These are phyloP conservation scores for Eufriesea mexicana DNA, from an alignment of 1,140 invertebrate genomes.

Conservation along the genomic window DNA sequence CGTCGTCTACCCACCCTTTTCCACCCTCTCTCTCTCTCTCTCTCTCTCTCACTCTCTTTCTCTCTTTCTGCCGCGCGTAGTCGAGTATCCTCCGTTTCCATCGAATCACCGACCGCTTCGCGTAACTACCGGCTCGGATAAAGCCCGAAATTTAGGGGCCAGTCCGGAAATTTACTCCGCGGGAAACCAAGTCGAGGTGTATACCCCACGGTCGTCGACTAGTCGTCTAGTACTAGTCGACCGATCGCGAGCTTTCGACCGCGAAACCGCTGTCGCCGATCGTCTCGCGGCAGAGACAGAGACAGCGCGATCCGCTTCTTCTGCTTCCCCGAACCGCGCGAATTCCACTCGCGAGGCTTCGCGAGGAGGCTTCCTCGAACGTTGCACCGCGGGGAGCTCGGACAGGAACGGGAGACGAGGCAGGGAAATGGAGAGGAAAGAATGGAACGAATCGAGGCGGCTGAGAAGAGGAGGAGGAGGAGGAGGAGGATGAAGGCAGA, in stretches of 20 bases:
- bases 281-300: not conserved
- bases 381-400: conserved; percentile 3
- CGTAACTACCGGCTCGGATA: conserved; percentile 2
- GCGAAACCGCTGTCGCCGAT: conserved; percentile 31
- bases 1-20: not conserved
- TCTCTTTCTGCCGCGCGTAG: not conserved
- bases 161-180: not conserved
- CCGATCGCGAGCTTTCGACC: conserved; percentile 8
- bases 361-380: conserved; percentile 28
- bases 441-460: conserved; percentile 34
- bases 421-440: conserved; percentile 38
- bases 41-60: not conserved
- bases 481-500: too few relatives aligned
- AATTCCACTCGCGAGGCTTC: conserved; percentile 25
- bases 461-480: conserved; percentile 15
- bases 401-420: not conserved
- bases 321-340: conserved; percentile 26
- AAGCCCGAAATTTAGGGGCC: conserved; percentile 59
- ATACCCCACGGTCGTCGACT: too few relatives aligned
- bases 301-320: not conserved
- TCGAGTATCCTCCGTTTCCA: not conserved
- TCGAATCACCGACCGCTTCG: conserved; percentile 17
- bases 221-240: too few relatives aligned
- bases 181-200: not conserved
- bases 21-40: not conserved